Percentiles rank a stretch among this genome's conserved stretches.
These are phyloP conservation scores for Oxyura jamaicensis DNA, from an alignment of 2,113 vertebrate genomes.

Conservation along the genomic window DNA sequence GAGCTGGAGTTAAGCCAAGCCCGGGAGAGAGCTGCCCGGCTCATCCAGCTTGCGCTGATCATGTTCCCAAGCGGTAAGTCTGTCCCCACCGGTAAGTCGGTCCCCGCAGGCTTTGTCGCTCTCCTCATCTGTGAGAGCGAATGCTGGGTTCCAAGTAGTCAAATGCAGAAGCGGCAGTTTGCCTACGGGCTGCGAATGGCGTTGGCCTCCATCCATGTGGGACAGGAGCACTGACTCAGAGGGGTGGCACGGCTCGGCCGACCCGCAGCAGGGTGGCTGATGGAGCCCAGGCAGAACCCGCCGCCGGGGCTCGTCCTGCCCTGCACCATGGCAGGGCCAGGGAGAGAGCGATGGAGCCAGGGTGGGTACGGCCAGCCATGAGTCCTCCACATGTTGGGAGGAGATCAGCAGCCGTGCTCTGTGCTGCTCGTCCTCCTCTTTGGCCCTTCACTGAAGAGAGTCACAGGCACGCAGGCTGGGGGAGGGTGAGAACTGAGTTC, in stretches of 20 bases:
- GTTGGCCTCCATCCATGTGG: not conserved
- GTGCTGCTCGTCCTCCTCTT: not conserved
- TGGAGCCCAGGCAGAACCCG: not conserved
- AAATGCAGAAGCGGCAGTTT: not conserved
- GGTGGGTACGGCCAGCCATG: rapidly evolving
- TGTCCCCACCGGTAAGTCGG: not conserved
- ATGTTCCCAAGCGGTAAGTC: conserved; percentile 93
- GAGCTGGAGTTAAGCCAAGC: conserved; percentile 78
- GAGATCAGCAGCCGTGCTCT: not conserved
- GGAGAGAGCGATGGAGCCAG: rapidly evolving
- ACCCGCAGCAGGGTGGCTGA: not conserved
- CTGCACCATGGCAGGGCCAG: rapidly evolving
- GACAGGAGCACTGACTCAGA: not conserved
- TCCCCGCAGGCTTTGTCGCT: not conserved
- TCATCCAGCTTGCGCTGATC: conserved; percentile 86
- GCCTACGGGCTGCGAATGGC: not conserved
- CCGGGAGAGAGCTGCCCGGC: conserved; percentile 75
- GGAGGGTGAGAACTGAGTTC: not conserved
- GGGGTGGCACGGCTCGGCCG: not conserved
- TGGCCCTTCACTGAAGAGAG: not conserved
- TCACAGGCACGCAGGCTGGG: not conserved
- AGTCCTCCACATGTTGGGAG: rapidly evolving
- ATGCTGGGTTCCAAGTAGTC: not conserved
- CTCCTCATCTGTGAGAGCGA: not conserved
- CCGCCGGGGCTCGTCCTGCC: not conserved